Percentiles rank a stretch among this genome's conserved stretches.
These are phyloP conservation scores for Vanessa tameamea DNA, from an alignment of 1,140 invertebrate species.

Conservation along the genomic window DNA sequence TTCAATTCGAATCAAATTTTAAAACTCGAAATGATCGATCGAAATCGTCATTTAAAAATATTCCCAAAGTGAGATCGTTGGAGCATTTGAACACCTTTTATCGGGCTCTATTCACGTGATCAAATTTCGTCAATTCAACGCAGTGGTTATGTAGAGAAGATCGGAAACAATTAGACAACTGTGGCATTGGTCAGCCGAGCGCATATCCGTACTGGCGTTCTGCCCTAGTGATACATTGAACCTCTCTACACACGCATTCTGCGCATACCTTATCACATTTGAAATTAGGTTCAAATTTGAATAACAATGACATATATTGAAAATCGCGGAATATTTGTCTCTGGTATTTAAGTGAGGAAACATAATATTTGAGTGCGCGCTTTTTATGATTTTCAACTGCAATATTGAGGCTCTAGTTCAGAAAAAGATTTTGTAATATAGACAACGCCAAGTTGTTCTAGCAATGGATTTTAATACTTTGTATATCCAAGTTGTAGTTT, in stretches of 20 bases:
- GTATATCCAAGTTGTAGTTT: too few species aligned
- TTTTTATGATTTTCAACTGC: conserved; percentile 21
- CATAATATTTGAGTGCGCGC: conserved; percentile 27
- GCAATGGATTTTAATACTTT: too few species aligned
- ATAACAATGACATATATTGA: not conserved
- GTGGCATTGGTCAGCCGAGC: conserved; percentile 76
- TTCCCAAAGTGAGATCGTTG: conserved; percentile 30
- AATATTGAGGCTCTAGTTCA: not conserved
- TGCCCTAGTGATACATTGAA: conserved; percentile 58
- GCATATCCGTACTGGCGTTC: conserved; percentile 63
- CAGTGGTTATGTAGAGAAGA: conserved; percentile 69
- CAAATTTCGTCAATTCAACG: conserved; percentile 70
- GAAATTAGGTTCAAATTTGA: conserved; percentile 21
- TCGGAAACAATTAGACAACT: conserved; percentile 78
- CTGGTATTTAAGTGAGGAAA: conserved; percentile 25
- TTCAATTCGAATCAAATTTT: not conserved
- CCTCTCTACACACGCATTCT: conserved; percentile 11
- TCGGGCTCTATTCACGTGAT: conserved; percentile 62
- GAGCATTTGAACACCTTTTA: conserved; percentile 53
- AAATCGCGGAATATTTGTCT: conserved; percentile 34
- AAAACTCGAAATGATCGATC: not conserved
- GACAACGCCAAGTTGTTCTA: too few species aligned
- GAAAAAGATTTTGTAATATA: not conserved
- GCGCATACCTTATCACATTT: conserved; percentile 10
- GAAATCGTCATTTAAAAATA: conserved; percentile 7